These are phyloP conservation scores for Drosophila infuscata DNA, from an alignment of 2,888 invertebrate species.

Conservation along the genomic window DNA sequence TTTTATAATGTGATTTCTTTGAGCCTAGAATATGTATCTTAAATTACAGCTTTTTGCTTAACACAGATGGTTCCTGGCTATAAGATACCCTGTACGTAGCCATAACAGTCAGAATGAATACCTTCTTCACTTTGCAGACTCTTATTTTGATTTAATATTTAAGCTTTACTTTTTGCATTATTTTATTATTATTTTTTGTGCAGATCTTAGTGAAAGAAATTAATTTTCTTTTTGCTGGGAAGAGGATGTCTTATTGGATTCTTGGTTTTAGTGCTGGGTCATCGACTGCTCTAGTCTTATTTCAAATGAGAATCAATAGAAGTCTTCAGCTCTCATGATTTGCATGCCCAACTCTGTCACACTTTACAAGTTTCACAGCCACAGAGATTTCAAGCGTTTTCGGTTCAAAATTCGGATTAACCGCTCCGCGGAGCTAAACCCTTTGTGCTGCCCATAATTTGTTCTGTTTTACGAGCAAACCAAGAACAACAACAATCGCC, in stretches of 20 bases:
- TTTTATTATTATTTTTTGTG: not conserved
- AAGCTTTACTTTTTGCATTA: not conserved
- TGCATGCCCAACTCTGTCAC: not conserved
- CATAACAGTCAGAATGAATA: not conserved
- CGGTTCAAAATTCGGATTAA: not conserved
- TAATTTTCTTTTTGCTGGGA: too few species aligned
- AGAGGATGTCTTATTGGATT: not conserved
- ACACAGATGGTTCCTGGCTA: not conserved
- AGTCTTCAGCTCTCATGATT: not conserved
- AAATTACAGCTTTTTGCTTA: not conserved
- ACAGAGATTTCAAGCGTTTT: not conserved
- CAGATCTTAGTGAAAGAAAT: not conserved
- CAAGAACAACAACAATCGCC: slow-evolving; percentile 38
- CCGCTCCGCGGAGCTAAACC: not conserved
- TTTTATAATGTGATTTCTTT: not conserved
- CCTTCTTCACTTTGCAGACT: not conserved
- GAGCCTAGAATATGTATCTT: not conserved
- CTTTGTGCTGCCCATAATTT: slow-evolving; percentile 38
- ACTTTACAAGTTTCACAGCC: not conserved
- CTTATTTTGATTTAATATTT: not conserved
- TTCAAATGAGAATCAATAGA: not conserved
- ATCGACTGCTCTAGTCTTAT: not conserved
- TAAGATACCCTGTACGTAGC: not conserved
- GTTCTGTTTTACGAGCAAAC: slow-evolving; percentile 44
- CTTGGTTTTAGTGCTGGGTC: not conserved